These are phyloP conservation scores for Neoarius graeffei DNA, from an alignment of 2,113 vertebrate genomes.

Conservation along the genomic window DNA sequence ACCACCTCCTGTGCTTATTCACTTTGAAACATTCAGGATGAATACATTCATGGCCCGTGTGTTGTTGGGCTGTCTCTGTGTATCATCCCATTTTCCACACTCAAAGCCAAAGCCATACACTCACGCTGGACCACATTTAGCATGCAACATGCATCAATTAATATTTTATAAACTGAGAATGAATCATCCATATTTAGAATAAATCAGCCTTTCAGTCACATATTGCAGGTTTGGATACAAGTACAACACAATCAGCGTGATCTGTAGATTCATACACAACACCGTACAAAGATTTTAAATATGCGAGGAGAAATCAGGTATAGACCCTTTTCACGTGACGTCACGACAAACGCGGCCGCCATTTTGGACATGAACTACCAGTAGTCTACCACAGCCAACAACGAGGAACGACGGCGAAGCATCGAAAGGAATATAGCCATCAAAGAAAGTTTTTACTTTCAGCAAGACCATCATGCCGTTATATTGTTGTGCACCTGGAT, in stretches of 20 bases:
- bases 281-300: neutral
- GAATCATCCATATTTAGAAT: conserved; percentile 33
- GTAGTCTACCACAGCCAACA: no score
- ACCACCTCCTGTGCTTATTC: conserved; percentile 29
- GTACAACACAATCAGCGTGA: neutral
- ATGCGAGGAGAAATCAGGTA: neutral
- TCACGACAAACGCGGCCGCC: no score
- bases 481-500: no score
- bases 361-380: no score
- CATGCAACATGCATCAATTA: conserved; percentile 48
- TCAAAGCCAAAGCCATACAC: neutral
- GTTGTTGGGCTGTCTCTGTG: conserved; percentile 7
- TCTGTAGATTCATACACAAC: neutral
- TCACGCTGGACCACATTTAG: neutral
- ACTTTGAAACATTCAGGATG: neutral
- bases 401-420: no score
- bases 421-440: no score
- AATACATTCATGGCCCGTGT: conserved; percentile 20
- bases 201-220: neutral
- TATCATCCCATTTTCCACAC: conserved; percentile 19
- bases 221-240: neutral
- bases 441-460: no score
- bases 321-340: no score
- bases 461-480: no score
- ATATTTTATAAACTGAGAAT: conserved; percentile 37